phyloP scores from a whole-genome alignment of 2,888 invertebrate species.

The Macaria liturata region DNA sequence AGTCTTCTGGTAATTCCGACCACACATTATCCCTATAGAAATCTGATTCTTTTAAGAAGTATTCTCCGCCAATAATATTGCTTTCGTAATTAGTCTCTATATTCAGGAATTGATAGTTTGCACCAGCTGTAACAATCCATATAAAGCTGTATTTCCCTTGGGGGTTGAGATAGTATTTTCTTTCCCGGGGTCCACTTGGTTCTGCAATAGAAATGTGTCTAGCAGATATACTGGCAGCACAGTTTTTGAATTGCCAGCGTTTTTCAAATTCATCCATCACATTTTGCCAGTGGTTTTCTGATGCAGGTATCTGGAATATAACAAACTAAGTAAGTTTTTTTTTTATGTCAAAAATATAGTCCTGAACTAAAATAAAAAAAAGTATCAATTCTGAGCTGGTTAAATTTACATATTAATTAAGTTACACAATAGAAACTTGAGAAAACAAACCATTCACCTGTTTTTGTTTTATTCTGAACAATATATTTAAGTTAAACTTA shows the following conservation, averaged over 20 bases:
- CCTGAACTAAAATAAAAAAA: no score
- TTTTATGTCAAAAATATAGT: no score
- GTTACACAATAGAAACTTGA: no score
- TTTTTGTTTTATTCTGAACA: no score
- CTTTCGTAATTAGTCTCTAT: background rate
- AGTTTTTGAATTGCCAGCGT: constrained; percentile 4
- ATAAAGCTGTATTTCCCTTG: background rate
- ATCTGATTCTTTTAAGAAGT: no score
- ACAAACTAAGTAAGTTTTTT: no score
- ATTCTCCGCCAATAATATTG: no score
- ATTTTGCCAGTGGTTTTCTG: background rate
- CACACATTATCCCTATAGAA: no score
- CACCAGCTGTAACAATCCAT: background rate
- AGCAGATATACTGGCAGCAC: background rate
- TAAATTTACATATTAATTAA: no score
- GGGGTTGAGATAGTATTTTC: background rate
- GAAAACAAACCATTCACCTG: no score
- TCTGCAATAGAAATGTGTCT: background rate
- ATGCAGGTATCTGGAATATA: constrained; percentile 1
- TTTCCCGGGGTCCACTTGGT: background rate
- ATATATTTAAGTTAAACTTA: no score
- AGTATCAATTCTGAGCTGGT: no score
- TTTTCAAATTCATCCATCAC: background rate
- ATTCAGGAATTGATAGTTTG: background rate
- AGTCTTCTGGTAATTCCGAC: background rate